Percentiles rank a stretch among this genome's conserved stretches.
Conservation (phyloP, 2,888 invertebrate species). For the Gisinianus flammeolus region DNA sequence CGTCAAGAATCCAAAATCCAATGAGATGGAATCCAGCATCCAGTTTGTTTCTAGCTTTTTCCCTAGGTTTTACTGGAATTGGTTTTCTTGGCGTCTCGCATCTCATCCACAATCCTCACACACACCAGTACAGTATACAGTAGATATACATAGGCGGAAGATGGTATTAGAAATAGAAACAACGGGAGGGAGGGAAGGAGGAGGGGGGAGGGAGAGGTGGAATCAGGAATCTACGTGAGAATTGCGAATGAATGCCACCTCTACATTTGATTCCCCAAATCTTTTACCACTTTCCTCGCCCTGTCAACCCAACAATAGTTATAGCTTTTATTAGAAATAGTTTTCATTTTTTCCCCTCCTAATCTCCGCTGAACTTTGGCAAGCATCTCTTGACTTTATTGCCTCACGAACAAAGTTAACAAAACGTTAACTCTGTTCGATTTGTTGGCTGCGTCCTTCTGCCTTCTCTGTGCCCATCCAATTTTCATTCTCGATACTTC, state of each 20-base stretch:
- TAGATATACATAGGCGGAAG: neutral
- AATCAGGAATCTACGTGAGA: too few relatives aligned
- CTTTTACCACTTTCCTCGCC: neutral
- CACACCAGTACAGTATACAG: neutral
- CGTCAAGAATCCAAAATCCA: neutral
- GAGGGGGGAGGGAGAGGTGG: neutral
- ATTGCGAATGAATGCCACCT: too few relatives aligned
- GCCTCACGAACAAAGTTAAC: neutral
- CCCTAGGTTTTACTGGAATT: neutral
- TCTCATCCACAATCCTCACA: neutral
- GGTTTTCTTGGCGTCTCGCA: neutral
- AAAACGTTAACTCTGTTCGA: neutral
- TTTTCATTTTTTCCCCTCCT: slow-evolving; percentile 23
- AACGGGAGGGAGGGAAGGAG: too few relatives aligned
- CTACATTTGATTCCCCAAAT: neutral
- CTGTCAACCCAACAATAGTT: slow-evolving; percentile 14
- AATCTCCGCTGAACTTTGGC: slow-evolving; percentile 29
- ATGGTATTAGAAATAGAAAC: neutral
- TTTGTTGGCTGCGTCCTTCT: neutral
- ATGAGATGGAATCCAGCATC: slow-evolving; percentile 5
- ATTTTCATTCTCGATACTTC: neutral
- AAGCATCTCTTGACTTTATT: slow-evolving; percentile 12
- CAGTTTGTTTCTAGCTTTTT: neutral
- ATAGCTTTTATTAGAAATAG: slow-evolving; percentile 27
- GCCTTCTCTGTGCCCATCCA: neutral